Base-by-base conservation (phyloP, 2,888 invertebrate species). In the Barypeithes pellucidus region DNA sequence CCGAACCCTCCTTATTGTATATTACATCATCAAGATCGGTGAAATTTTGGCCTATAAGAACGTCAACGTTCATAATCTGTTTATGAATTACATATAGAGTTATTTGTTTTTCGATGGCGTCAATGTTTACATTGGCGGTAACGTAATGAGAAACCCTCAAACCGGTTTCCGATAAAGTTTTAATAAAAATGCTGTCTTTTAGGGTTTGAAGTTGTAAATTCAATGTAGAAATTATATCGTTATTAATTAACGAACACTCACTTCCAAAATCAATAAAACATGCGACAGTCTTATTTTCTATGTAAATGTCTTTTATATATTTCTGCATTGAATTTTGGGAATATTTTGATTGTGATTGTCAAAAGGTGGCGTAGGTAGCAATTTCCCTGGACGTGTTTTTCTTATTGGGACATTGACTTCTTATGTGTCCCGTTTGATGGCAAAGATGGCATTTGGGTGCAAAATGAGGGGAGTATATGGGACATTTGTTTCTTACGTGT, bases 231-330 rank as follows among this genome's bases (percentile, higher is more conserved):
- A 63, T 18, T 24, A 65, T 47, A 7, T 2, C 16, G 50, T 50
- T 7, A 50, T 65, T 65, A n/a, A 65, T 65, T 65, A 67, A 18
- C 3, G 67, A 67, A 33, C 52, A 67, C 39, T 60, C 45, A 14
- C 67, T 41, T 16, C 67, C 67, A 20, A 67, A 67, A 60, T 59
- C 67, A 18, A 67, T 57, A 14, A 57, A 67, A 57, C 67, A 67
- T 39, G 57, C 7, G 2, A 59, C n/a, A 14, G 7, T 14, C 18
- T 18, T 54, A 39, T 67, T 59, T 67, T 67, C 57, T 39, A 41
- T 16, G 1, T 36, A 22, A 29, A 52, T 66, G n/a, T 63, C 36
- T 39, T 66, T 24, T 3, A 24, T 24, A 24, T 24, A 24, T 24
- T 24, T 24, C 5, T 24, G 24, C 24, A 24, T 24, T 2, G 24